Percentiles rank a stretch among this genome's conserved stretches.
Evolutionary conservation across 2,888 invertebrate species (phyloP).

Genomic region (Monoplex corrugatus): DNA sequence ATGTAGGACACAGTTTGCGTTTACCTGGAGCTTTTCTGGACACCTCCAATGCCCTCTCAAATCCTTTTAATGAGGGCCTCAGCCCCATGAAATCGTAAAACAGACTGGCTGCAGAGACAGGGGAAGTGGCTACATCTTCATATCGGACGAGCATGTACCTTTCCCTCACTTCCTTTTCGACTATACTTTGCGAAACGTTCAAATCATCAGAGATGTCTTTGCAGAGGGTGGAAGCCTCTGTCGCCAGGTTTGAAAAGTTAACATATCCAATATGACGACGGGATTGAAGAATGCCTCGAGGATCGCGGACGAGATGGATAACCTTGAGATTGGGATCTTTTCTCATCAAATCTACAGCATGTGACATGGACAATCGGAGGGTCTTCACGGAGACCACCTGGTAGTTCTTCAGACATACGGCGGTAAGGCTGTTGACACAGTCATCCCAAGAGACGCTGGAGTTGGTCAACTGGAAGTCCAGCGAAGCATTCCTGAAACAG

Average conservation of each 20-base stretch:
- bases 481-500: background rate
- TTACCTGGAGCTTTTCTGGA: background rate
- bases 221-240: background rate
- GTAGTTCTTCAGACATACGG: background rate
- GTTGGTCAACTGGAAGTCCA: background rate
- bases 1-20: slow-evolving; percentile 4
- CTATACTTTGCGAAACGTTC: background rate
- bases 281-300: slow-evolving; percentile 17
- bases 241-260: background rate
- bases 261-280: background rate
- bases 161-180: background rate
- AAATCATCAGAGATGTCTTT: background rate
- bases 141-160: slow-evolving; percentile 30
- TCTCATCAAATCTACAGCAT: slow-evolving; percentile 18
- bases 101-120: background rate
- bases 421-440: slow-evolving; percentile 12
- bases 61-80: background rate
- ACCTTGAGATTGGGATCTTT: slow-evolving; percentile 25
- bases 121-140: slow-evolving; percentile 32
- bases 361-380: slow-evolving; percentile 41
- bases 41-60: background rate
- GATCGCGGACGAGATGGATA: slow-evolving; percentile 40
- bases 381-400: slow-evolving; percentile 12
- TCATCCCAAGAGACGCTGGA: background rate
- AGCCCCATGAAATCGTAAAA: slow-evolving; percentile 27